Base-by-base conservation (phyloP, 2,113 vertebrate species). In the Albula goreensis region DNA sequence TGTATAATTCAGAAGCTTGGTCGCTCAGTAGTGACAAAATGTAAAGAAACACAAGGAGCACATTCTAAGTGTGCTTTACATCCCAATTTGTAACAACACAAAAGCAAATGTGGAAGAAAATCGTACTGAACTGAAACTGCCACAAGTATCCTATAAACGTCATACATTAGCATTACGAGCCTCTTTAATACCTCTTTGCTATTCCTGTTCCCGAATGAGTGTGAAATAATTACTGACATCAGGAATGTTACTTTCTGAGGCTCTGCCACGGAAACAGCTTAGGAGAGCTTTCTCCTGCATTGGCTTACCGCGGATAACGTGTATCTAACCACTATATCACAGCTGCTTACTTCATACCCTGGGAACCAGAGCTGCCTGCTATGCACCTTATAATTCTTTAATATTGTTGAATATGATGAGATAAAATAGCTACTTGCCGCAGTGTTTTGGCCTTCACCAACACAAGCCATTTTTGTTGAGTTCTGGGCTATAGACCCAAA, bases 391-490 rank as follows among this genome's bases (percentile, higher is more conserved):
- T 88, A 86, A 90, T 63, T 63, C 79, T 41, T 79, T 80, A 84
- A 49, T 83, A 74, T 83, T 53, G 83, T 60, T 83, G 56, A 78
- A 78, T 80, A 83, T 25, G 85, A 83, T 81, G 84, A 77, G 66
- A 41, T 80, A 82, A 86, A 41, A 31, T 25, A 89, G 80, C 87
- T 41, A 50, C 86, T 87, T 49, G 48, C 86, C 82, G 78, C 13
- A 25, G 70, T 84, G 17, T 87, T 86, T 86, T 49, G 84, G 80
- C 81, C 79, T 86, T 83, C 78, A 88, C 81, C 91, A 90, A 82
- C 80, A 89, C 84, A 74, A 85, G 78, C 78, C 78, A 51, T 85
- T 51, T 83, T 48, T 79, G 77, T 51, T 52, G 50, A 82, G 50
- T 85, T 90, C 63, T 83, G 70, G 88, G 74, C 86, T 86, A 77